Evolutionary conservation across 2,797 vertebrate genomes (phyloP), one percentile per base, ranked within the genome.

Genomic region (Protonibea diacanthus): DNA sequence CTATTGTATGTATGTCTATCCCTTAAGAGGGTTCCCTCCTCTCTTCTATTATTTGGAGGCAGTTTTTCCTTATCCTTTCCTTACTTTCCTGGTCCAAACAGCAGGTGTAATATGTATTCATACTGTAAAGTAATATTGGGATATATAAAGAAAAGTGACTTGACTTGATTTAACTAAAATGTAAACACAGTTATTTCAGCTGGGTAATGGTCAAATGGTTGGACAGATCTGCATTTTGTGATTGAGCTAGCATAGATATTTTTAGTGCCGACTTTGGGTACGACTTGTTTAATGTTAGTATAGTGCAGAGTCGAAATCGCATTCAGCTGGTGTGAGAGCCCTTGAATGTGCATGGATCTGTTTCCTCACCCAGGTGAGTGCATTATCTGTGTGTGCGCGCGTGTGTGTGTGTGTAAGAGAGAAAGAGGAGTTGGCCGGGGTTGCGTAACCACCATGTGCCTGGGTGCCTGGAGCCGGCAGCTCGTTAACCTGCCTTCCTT

Each of bases 401-500:
- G 81, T 56, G 33, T 64, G 78, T 68, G 78, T 59, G 76, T 29
- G 71, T 23, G 27, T 21, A 21, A 6, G 53, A 10, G 55, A 33
- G 58, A 84, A 82, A 83, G 78, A 89, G 86, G 85, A 92, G 88
- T 89, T 90, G 89, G 90, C 86, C 68, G 83, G 61, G 68, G 83
- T 94, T 94, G 92, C 87, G 85, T 93, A 95, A 93, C 91, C 91
- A 85, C 91, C 91, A 91, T 92, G 90, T 92, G 90, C 86, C 88
- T 85, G 74, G 86, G 86, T 89, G 91, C 92, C 90, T 92, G 91
- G 76, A 87, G 88, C 90, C 88, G 86, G 91, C 89, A 92, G 91
- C 93, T 94, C 84, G 92, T 94, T 94, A 95, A 94, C 94, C 92
- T 94, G 86, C 90, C 93, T 93, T 93, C 93, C 93, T 93, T 95